phyloP scores from a whole-genome alignment of 1,140 invertebrate species.

The Drosophila biarmipes region DNA sequence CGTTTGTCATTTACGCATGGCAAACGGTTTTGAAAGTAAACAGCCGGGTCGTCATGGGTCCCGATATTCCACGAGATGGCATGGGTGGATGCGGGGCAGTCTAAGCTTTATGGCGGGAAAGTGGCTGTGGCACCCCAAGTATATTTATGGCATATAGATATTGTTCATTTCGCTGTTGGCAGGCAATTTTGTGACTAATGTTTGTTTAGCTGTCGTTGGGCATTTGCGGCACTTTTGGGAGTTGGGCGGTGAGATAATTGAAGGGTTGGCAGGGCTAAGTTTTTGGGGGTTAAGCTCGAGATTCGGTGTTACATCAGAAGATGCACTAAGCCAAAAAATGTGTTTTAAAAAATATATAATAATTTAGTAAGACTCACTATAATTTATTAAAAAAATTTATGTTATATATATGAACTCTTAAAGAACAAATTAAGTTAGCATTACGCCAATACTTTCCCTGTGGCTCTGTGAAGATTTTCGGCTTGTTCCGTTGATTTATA shows the following conservation, averaged over 20 bases:
- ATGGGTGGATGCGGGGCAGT: constrained; percentile 12
- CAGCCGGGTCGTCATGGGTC: constrained; percentile 72
- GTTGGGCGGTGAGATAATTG: constrained; percentile 12
- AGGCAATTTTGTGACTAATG: constrained; percentile 82
- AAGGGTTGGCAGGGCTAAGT: constrained; percentile 16
- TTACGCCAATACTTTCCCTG: neutral
- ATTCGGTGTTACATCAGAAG: neutral
- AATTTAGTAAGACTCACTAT: too few species aligned
- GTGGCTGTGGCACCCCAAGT: constrained; percentile 42
- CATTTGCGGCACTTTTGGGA: constrained; percentile 57
- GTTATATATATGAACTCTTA: too few species aligned
- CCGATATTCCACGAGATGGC: constrained; percentile 40
- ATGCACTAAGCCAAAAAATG: neutral
- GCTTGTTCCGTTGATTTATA: too few species aligned
- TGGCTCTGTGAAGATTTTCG: neutral
- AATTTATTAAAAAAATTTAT: too few species aligned
- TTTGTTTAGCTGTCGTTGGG: constrained; percentile 80
- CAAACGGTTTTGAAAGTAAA: constrained; percentile 83
- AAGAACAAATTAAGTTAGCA: too few species aligned
- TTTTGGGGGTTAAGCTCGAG: neutral
- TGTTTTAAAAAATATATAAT: neutral
- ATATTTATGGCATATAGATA: constrained; percentile 79
- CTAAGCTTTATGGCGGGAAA: constrained; percentile 4
- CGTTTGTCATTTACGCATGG: constrained; percentile 83
- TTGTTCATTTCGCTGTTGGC: constrained; percentile 77